Base-by-base conservation (phyloP, 2,113 vertebrate species). In the Tichodroma muraria region DNA sequence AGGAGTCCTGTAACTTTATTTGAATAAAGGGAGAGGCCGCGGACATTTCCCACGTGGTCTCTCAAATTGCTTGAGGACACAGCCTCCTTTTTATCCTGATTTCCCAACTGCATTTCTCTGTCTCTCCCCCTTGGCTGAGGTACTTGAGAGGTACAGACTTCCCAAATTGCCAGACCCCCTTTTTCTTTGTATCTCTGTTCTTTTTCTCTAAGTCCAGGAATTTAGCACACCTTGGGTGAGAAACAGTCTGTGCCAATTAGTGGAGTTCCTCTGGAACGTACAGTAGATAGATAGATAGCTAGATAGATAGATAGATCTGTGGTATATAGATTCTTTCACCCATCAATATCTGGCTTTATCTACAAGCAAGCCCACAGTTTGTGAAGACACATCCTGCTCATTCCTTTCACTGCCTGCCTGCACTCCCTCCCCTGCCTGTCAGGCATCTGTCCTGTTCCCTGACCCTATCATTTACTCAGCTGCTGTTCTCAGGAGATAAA, bases 151-250 rank as follows among this genome's bases (percentile, higher is more conserved):
- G 11, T 8, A 8, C 27, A 72, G 17, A 31, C 7, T 53, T 53
- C 33, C 33, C 4, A 1, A 45, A 20, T 9, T 0, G 3, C 38
- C 38, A 63, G 27, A 45, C 6, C 9, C 13, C 9, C 13, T 45
- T 7, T 25, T 72, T 22, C 68, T 53, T 63, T 45, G 22, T 22
- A 18, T 72, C 9, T 72, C 47, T 22, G 27, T 22, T 38, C 13
- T 83, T 63, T 53, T 33, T 31, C 56, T 53, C 38, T 42, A 37
- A 37, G 33, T 31, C 16, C 33, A 71, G 56, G 16, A 61, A 71
- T 37, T 72, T 22, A 53, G 11, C 38, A 31, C 0, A 21, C 38
- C 38, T 71, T 37, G 27, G 13, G 13, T 83, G 33, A 53, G 27
- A 8, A 69, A 19, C 30, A 59, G 8, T 31, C 66, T 11, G 10